Evolutionary conservation across 2,797 vertebrate genomes (phyloP).

Genomic region (Agapornis canus): DNA sequence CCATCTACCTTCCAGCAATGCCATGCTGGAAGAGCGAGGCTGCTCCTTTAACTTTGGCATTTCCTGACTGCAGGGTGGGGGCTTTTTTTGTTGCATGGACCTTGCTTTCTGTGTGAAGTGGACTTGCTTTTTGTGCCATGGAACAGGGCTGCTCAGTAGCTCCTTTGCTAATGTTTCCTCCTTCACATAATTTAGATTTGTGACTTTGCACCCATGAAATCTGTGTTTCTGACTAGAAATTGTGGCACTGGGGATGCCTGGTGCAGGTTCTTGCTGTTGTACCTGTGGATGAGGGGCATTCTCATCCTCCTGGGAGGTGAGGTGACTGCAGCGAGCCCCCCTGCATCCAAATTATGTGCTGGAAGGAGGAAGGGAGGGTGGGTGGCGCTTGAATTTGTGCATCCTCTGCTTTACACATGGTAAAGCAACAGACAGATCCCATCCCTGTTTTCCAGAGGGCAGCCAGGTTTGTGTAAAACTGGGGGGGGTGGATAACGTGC

Average conservation of each 20-base stretch:
- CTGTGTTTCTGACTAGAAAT: background rate
- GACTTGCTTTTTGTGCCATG: background rate
- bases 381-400: background rate
- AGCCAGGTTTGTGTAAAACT: fast-evolving
- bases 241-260: background rate
- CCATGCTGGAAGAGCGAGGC: background rate
- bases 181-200: background rate
- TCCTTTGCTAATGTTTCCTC: background rate
- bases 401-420: background rate
- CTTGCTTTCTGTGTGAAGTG: background rate
- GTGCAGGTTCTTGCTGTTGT: background rate
- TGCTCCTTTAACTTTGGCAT: constrained; percentile 57
- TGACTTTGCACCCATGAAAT: background rate
- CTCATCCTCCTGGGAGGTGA: background rate
- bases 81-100: constrained; percentile 2
- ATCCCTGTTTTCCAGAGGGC: background rate
- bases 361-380: constrained; percentile 26
- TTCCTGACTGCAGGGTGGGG: background rate
- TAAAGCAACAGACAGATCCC: background rate
- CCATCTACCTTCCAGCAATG: fast-evolving
- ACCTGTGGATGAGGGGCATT: background rate
- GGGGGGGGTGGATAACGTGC: background rate
- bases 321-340: background rate
- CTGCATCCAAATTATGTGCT: background rate
- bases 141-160: background rate